These are phyloP conservation scores for Metridium senile DNA, from an alignment of 92 coral and sea anemone species.

Conservation along the genomic window DNA sequence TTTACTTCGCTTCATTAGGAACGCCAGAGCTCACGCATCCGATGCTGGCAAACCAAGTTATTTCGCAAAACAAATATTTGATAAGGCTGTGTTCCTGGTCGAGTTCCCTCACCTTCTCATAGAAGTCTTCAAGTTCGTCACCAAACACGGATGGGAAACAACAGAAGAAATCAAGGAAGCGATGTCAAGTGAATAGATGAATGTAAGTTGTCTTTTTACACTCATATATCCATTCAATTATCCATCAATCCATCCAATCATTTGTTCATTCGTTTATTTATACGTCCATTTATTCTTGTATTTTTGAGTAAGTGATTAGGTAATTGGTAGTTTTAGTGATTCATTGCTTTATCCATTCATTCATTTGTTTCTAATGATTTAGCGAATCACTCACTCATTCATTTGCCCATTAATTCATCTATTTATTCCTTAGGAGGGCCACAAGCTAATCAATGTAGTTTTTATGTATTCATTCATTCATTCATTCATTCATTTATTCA, in stretches of 20 bases:
- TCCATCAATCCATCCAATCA: too few species aligned
- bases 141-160: too few species aligned
- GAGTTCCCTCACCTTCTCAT: too few species aligned
- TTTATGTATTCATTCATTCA: neutral
- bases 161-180: slow-evolving; percentile 17
- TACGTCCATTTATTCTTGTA: too few species aligned
- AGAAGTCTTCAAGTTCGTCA: too few species aligned
- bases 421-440: neutral
- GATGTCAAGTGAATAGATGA: neutral
- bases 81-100: slow-evolving; percentile 28
- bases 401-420: neutral
- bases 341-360: neutral
- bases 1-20: slow-evolving; percentile 61
- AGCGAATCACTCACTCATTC: too few species aligned
- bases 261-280: too few species aligned
- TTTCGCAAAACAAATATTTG: slow-evolving; percentile 1
- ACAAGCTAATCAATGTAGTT: neutral
- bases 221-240: too few species aligned
- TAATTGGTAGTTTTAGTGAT: too few species aligned
- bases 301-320: too few species aligned
- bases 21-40: too few species aligned
- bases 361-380: too few species aligned
- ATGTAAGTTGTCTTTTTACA: neutral
- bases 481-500: neutral
- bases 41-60: neutral